Base-by-base conservation (phyloP, 2,113 vertebrate species). In the Bagarius yarrelli region DNA sequence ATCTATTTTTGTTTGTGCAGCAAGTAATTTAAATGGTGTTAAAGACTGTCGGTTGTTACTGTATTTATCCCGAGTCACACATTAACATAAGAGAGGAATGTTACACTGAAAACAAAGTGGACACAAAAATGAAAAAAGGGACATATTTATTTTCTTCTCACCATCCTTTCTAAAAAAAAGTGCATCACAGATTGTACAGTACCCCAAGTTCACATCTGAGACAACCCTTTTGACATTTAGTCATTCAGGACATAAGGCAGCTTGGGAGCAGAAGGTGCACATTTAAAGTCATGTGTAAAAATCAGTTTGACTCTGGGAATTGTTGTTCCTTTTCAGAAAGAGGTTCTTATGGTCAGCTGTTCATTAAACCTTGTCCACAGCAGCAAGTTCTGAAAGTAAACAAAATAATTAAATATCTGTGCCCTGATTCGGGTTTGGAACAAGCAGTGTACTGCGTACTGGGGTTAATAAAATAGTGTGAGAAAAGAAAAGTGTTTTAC, bases 121-220 rank as follows among this genome's bases (percentile, higher is more conserved):
- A 72, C 72, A 81, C 50, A 79, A 19, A 91, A 90, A 87, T 91
- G 91, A 90, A 94, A 94, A 91, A 94, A 94, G 93, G 93, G 87
- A 93, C n/a, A 89, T 81, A 86, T 93, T 94, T 93, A 93, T 92
- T 94, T 78, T 88, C 90, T 84, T 91, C 90, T 91, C 88, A 91
- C 90, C 85, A 81, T 91, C 89, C 76, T 85, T 91, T 91, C 85
- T 91, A 87, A 83, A 90, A 93, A n/a, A 71, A 93, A 93, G 90
- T 92, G 89, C 91, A 88, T 89, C 83, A 83, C 83, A 88, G 91
- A 92, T 92, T 87, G 90, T 88, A 90, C 83, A 88, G 80, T 85
- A 83, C 87, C 84, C 87, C 91, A 90, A 91, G 85, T 88, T 89
- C 87, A 90, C 87, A 91, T 83, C 88, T 90, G 92, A 88, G 70